Percentiles rank a stretch among this genome's conserved stretches.
phyloP scores from a whole-genome alignment of 2,797 vertebrate species.

The Galago senegalensis region DNA sequence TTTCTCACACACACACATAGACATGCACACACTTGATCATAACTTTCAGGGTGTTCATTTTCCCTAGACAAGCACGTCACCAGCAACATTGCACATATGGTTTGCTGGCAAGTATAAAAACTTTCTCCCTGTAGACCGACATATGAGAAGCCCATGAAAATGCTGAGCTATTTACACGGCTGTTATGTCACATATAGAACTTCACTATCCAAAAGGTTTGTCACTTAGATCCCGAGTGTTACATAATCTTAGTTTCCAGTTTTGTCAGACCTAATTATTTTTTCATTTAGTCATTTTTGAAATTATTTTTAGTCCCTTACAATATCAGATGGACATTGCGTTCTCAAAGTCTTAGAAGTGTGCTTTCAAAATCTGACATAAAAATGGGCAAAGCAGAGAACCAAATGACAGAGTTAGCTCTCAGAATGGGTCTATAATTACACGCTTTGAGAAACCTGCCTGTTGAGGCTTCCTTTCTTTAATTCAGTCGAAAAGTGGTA shows the following conservation, averaged over 20 bases:
- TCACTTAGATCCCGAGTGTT: background rate
- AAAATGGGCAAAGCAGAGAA: background rate
- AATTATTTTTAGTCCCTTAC: conserved; percentile 36
- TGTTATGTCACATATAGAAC: background rate
- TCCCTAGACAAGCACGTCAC: background rate
- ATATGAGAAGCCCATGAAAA: background rate
- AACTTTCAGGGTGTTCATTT: background rate
- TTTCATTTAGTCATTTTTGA: background rate
- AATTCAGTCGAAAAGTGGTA: background rate
- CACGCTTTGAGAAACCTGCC: background rate
- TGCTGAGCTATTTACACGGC: background rate
- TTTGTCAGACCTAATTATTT: background rate
- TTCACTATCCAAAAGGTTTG: background rate
- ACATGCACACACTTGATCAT: background rate
- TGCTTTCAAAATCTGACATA: background rate
- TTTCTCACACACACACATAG: background rate
- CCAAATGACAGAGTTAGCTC: background rate
- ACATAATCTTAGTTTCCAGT: background rate
- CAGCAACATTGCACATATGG: background rate
- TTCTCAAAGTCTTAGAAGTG: background rate
- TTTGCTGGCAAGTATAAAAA: conserved; percentile 11
- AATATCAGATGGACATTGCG: background rate
- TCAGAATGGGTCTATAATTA: conserved; percentile 15
- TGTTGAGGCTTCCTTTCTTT: background rate
- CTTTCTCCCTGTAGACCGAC: background rate